phyloP scores from a whole-genome alignment of 2,113 vertebrate species.

The Lates calcarifer region DNA sequence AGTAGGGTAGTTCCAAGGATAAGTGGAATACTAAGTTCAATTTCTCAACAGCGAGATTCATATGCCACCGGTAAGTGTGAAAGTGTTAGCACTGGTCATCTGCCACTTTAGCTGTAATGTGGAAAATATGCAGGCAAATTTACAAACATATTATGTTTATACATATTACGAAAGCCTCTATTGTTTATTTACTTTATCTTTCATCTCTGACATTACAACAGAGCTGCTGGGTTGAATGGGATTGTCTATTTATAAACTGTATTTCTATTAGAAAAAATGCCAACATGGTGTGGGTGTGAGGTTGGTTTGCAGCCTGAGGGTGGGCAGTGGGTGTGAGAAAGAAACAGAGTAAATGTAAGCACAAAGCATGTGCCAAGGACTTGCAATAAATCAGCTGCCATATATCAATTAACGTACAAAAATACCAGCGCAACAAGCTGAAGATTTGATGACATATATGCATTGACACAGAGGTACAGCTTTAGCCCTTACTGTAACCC shows the following conservation, averaged over 20 bases:
- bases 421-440: constrained; percentile 6
- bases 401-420: constrained; percentile 4
- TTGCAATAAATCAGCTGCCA: constrained; percentile 25
- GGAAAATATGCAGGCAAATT: constrained; percentile 8
- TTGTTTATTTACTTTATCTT: constrained; percentile 5
- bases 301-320: background rate
- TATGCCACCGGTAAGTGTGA: background rate
- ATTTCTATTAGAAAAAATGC: constrained; percentile 18
- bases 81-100: background rate
- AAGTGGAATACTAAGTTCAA: background rate
- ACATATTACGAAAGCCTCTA: background rate
- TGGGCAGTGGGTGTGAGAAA: constrained; percentile 8
- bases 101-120: background rate
- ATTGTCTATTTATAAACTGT: constrained; percentile 8
- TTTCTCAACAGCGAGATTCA: background rate
- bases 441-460: background rate
- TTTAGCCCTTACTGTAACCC: constrained; percentile 8
- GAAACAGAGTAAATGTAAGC: constrained; percentile 18
- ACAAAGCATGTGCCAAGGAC: constrained; percentile 10
- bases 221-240: background rate
- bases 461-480: background rate
- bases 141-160: constrained; percentile 2
- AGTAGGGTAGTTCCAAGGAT: too few relatives aligned
- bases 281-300: background rate
- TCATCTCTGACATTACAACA: constrained; percentile 5